phyloP scores from a whole-genome alignment of 2,888 invertebrate species.

The Nomada ferruginata region DNA sequence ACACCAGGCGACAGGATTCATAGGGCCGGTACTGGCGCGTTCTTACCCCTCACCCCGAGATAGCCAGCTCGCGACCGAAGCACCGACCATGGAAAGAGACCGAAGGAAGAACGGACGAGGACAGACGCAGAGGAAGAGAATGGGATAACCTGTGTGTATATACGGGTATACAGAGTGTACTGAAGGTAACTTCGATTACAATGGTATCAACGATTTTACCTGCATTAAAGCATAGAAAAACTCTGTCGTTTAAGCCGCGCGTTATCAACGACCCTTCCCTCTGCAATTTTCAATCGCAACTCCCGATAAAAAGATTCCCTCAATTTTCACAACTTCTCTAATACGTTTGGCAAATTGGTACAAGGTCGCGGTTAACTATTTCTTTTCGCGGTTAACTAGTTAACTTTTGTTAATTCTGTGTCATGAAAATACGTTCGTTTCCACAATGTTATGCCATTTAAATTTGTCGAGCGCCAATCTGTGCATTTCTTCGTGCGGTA shows the following conservation, averaged over 20 bases:
- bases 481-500: not conserved
- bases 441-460: not conserved
- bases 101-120: slow-evolving; percentile 60
- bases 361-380: slow-evolving; percentile 21
- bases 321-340: not conserved
- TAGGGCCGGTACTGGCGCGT: slow-evolving; percentile 46
- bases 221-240: slow-evolving; percentile 30
- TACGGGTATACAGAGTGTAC: slow-evolving; percentile 68
- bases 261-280: slow-evolving; percentile 1
- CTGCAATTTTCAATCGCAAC: not conserved
- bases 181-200: slow-evolving; percentile 72
- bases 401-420: not conserved
- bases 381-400: too few species aligned
- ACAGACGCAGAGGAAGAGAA: slow-evolving; percentile 50
- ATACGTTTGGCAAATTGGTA: not conserved
- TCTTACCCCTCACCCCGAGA: slow-evolving; percentile 70
- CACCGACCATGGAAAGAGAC: slow-evolving; percentile 72
- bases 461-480: not conserved
- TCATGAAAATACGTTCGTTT: not conserved
- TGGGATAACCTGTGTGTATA: slow-evolving; percentile 64
- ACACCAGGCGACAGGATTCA: not conserved
- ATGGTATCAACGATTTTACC: slow-evolving; percentile 59
- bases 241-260: slow-evolving; percentile 34
- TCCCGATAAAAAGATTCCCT: not conserved
- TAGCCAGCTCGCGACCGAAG: slow-evolving; percentile 69